These are phyloP conservation scores for Paramormyrops kingsleyae DNA, from an alignment of 2,113 vertebrate genomes.

Conservation along the genomic window DNA sequence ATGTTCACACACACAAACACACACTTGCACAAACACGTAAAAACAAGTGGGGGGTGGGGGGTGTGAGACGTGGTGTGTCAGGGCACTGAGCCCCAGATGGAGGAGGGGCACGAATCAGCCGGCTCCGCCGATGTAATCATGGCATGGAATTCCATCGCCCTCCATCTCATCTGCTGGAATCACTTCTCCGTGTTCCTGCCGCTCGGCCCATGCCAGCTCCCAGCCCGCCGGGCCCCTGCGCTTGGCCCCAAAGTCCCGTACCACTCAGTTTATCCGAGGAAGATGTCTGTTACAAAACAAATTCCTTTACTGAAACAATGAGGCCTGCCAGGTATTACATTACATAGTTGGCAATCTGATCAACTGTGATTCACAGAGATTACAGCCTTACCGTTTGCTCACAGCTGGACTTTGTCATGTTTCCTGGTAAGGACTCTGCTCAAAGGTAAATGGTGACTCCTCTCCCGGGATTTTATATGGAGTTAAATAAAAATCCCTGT, in stretches of 20 bases:
- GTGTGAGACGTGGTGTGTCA: neutral
- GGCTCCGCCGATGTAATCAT: slow-evolving; percentile 1
- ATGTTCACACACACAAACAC: neutral
- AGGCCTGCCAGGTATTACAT: neutral
- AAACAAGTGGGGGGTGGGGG: neutral
- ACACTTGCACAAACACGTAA: neutral
- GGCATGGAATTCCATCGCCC: neutral
- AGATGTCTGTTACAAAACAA: neutral
- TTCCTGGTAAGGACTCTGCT: neutral
- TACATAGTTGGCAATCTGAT: neutral
- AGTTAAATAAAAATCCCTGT: neutral
- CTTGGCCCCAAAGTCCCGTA: neutral
- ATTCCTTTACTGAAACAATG: neutral
- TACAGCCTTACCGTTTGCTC: neutral
- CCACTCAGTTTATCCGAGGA: neutral
- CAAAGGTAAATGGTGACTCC: neutral
- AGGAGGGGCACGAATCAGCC: neutral
- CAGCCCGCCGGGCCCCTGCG: neutral
- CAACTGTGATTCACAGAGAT: neutral
- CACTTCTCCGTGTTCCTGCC: neutral
- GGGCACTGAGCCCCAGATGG: neutral
- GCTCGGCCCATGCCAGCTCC: neutral
- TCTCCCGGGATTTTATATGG: neutral
- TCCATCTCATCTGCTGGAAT: neutral
- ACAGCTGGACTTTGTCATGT: neutral